phyloP scores from a whole-genome alignment of 2,797 vertebrate species.

The Dromococcyx pavoninus region DNA sequence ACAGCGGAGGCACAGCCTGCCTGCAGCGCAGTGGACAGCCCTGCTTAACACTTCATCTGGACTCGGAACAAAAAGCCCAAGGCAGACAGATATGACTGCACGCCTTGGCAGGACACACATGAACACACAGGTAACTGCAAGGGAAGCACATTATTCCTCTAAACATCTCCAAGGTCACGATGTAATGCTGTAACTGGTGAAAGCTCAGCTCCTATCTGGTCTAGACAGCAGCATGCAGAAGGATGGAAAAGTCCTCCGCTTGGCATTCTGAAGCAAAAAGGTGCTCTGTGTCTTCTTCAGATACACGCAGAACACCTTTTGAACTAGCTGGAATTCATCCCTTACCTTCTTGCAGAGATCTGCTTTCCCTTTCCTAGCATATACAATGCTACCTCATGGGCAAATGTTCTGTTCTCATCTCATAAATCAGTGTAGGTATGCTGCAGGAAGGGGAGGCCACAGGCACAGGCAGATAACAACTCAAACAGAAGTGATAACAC shows the following conservation, averaged over 20 bases:
- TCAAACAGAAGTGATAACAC: constrained; percentile 35
- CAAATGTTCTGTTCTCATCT: constrained; percentile 52
- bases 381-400: constrained; percentile 54
- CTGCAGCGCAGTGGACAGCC: background rate
- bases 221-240: background rate
- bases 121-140: background rate
- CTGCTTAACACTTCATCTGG: background rate
- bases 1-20: background rate
- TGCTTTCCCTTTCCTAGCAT: constrained; percentile 19
- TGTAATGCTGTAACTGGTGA: background rate
- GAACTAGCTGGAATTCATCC: constrained; percentile 12
- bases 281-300: background rate
- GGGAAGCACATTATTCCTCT: background rate
- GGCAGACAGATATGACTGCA: background rate
- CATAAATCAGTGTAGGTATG: constrained; percentile 30
- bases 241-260: background rate
- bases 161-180: background rate
- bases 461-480: constrained; percentile 55
- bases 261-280: background rate
- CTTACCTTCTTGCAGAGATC: background rate
- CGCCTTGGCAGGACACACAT: background rate
- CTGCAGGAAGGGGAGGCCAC: constrained; percentile 44
- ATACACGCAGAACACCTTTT: background rate
- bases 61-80: background rate
- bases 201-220: background rate